phyloP scores from a whole-genome alignment of 1,140 invertebrate species.

The Formica exsecta region DNA sequence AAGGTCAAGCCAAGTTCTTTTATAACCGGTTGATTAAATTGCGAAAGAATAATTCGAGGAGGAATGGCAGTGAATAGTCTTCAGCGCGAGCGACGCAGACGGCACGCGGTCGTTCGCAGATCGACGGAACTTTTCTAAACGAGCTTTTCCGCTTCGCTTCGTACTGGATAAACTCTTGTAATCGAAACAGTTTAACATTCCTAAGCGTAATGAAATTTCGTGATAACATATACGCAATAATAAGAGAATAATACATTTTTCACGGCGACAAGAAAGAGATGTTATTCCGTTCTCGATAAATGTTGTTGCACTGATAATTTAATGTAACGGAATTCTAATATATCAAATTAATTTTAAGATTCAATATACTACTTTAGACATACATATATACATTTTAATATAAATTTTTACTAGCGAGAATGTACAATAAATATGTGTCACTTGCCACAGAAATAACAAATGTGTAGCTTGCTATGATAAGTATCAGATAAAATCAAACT shows the following conservation, averaged over 20 bases:
- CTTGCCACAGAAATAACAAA: background rate
- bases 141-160: slow-evolving; percentile 24
- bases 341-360: slow-evolving; percentile 18
- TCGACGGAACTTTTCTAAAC: slow-evolving; percentile 59
- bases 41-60: slow-evolving; percentile 60
- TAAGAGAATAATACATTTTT: slow-evolving; percentile 27
- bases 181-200: slow-evolving; percentile 58
- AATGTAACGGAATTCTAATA: slow-evolving; percentile 24
- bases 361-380: background rate
- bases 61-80: slow-evolving; percentile 59
- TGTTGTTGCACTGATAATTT: slow-evolving; percentile 18
- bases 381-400: no score
- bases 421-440: background rate
- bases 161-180: slow-evolving; percentile 42
- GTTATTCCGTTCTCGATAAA: background rate
- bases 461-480: background rate
- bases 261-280: background rate
- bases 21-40: slow-evolving; percentile 60
- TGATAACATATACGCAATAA: slow-evolving; percentile 30
- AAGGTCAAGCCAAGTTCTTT: slow-evolving; percentile 63
- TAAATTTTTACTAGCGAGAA: background rate
- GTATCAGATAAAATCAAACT: background rate
- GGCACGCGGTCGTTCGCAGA: slow-evolving; percentile 37
- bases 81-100: slow-evolving; percentile 2
- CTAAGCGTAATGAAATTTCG: slow-evolving; percentile 35